A percentile compares a stretch with the other conserved stretches of the same genome.
Conservation (phyloP, 2,113 vertebrate species). For the Morone saxatilis region DNA sequence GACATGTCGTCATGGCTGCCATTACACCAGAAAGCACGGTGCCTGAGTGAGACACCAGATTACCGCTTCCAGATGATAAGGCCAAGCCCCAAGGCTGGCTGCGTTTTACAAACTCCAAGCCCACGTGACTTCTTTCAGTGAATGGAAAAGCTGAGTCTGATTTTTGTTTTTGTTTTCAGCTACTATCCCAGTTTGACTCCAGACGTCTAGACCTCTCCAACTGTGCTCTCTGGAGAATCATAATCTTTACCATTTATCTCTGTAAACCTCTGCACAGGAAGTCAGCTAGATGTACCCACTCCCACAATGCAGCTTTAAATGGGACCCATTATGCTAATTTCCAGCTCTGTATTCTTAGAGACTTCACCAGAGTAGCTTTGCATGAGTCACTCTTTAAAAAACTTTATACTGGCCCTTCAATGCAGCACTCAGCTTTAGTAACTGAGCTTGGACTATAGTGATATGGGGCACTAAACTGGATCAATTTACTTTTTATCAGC, state of each 20-base stretch:
- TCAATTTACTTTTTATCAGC: no score
- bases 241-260: conserved; percentile 39
- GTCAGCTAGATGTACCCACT: not conserved
- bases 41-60: conserved; percentile 50
- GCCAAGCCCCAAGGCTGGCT: conserved; percentile 13
- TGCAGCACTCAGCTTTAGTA: no score
- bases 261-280: conserved; percentile 18
- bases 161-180: conserved; percentile 37
- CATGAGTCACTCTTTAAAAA: no score
- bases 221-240: conserved; percentile 21
- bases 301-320: not conserved
- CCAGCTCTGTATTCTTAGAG: no score
- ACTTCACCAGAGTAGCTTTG: no score
- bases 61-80: conserved; percentile 67
- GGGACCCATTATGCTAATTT: no score
- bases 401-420: no score
- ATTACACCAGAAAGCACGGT: conserved; percentile 11
- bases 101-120: conserved; percentile 47
- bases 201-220: conserved; percentile 71
- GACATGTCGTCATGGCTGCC: conserved; percentile 63
- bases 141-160: conserved; percentile 80
- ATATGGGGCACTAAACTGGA: no score
- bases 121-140: conserved; percentile 42
- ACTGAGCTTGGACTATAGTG: no score
- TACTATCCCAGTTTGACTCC: conserved; percentile 49